Base-by-base conservation (phyloP, 1,140 invertebrate genomes). In the Aphaenogaster rudis region DNA sequence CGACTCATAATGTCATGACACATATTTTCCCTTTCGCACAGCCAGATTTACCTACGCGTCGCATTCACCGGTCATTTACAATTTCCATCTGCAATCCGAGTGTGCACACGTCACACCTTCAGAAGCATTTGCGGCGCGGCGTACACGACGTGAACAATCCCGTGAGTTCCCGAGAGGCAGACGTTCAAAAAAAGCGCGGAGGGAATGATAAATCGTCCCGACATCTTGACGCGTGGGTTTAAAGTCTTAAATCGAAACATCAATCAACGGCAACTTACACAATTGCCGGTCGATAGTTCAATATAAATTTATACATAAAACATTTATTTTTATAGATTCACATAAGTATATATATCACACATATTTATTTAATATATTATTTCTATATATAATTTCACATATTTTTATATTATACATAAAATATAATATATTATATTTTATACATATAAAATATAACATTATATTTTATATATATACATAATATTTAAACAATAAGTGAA, bases 21-120 rank as follows among this genome's bases (percentile, higher is more conserved):
- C 76, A 67, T 54, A 80, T 80, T 80, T 80, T 67, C 78, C n/a
- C 61, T 80, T 52, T 79, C 45, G 45, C 48, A n/a, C 48, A 48
- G 28, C 28, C 67, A 82, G 67, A 59, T 82, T 82, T 74, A 59
- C 64, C 13, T n/a, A 61, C 28, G n/a, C 42, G 52, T 48, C 21
- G 17, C 17, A 45, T 81, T 71, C 48, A 54, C 39, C 52, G 28
- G 11, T 69, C 42, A 13, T 61, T 50, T 59, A 45, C 57, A 50
- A 36, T 59, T 74, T 84, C 79, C 79, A 57, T 59, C 52, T 15
- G 42, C 54, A 76, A 76, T 76, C 54, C 15, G 5, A 6, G 6
- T 50, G n/a, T 39, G 13, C 50, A 72, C 8, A 52, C 9, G 21
- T 11, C 69, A 21, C 54, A 39, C 39, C 21, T 61, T n/a, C 17